A percentile compares a stretch with the other conserved stretches of the same genome.
Conservation (phyloP, 2,888 invertebrate species). For the Corbicula japonica region DNA sequence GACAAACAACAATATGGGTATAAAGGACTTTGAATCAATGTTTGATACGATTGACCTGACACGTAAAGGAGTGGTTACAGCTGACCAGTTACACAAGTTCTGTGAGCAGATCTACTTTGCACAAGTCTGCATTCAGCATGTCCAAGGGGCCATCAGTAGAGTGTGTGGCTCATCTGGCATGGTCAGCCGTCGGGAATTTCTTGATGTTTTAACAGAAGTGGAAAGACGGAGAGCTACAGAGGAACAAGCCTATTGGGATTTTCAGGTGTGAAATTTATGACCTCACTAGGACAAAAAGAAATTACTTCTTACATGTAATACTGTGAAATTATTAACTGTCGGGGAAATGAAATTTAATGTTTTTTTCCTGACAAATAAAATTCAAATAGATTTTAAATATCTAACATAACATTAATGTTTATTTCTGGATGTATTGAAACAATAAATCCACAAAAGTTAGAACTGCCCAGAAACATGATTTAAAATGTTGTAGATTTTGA, state of each 20-base stretch:
- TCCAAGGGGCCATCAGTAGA: constrained; percentile 73
- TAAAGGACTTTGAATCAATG: constrained; percentile 72
- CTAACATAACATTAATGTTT: too few relatives aligned
- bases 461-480: too few relatives aligned
- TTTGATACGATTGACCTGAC: constrained; percentile 79
- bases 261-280: too few relatives aligned
- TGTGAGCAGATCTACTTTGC: constrained; percentile 73
- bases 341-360: too few relatives aligned
- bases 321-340: too few relatives aligned
- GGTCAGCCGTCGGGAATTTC: constrained; percentile 72
- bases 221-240: constrained; percentile 77
- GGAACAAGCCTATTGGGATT: constrained; percentile 83
- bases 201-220: constrained; percentile 79
- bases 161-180: constrained; percentile 71
- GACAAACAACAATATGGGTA: constrained; percentile 65
- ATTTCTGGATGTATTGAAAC: too few relatives aligned
- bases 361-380: too few relatives aligned
- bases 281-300: too few relatives aligned
- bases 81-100: constrained; percentile 74
- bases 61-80: constrained; percentile 75
- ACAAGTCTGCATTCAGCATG: constrained; percentile 69
- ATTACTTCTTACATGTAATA: too few relatives aligned
- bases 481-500: too few relatives aligned
- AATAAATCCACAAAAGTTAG: too few relatives aligned
- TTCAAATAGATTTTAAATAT: too few relatives aligned